Conservation (phyloP, 2,113 vertebrate species). For the Micronycteris hirsuta region DNA sequence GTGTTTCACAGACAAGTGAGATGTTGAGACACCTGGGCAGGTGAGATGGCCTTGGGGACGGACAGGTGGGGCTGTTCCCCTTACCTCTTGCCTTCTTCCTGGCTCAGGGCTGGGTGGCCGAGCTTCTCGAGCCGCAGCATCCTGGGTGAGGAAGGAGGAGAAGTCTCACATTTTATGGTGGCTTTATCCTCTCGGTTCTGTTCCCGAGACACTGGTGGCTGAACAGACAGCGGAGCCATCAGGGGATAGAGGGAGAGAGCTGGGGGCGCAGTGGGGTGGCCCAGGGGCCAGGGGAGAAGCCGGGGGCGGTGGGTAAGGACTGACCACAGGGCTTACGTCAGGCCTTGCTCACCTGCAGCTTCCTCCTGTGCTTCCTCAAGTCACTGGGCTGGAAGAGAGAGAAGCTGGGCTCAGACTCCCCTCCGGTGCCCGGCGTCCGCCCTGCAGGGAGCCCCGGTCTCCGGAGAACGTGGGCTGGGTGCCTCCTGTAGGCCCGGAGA, state of each 20-base stretch:
- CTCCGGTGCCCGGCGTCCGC: background rate
- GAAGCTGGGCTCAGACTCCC: constrained; percentile 57
- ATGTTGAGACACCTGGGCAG: background rate
- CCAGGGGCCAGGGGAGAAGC: background rate
- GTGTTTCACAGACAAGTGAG: background rate
- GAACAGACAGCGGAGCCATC: constrained; percentile 74
- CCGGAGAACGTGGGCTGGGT: background rate
- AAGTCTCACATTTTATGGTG: constrained; percentile 98
- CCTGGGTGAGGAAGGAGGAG: constrained; percentile 94
- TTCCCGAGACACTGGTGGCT: constrained; percentile 91
- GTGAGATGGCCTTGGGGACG: background rate
- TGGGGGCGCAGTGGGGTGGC: background rate
- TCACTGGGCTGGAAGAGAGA: constrained; percentile 92
- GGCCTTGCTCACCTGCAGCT: constrained; percentile 91
- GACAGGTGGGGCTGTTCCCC: background rate
- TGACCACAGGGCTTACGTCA: background rate
- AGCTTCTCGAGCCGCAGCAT: constrained; percentile 91
- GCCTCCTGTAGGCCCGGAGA: background rate
- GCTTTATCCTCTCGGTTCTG: constrained; percentile 96
- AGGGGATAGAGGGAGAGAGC: constrained; percentile 61
- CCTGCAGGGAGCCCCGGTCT: constrained; percentile 12
- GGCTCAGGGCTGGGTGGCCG: constrained; percentile 90
- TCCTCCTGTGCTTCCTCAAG: constrained; percentile 96
- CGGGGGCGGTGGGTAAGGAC: background rate
- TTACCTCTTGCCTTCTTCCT: constrained; percentile 94